These are phyloP conservation scores for Silurus lanzhouensis DNA, from an alignment of 2,797 vertebrate species.

Conservation along the genomic window DNA sequence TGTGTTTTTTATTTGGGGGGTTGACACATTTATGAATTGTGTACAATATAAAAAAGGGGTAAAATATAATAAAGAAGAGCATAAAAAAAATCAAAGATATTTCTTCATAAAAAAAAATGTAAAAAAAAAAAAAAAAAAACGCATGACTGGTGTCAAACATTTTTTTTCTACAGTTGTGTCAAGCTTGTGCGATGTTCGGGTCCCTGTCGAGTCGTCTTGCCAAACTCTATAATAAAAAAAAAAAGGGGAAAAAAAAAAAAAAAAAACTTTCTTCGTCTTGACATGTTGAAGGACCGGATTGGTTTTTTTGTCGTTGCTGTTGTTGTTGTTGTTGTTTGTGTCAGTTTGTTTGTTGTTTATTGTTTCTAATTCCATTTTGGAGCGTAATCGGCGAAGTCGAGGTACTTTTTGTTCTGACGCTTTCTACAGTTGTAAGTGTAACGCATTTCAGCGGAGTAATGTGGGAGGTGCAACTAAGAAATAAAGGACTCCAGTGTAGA, in stretches of 20 bases:
- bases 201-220: slow-evolving; percentile 98
- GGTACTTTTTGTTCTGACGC: slow-evolving; percentile 99
- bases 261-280: slow-evolving; percentile 90
- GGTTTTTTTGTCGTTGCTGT: slow-evolving; percentile 42
- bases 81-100: slow-evolving; percentile 76
- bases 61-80: slow-evolving; percentile 71
- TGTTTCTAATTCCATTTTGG: slow-evolving; percentile 98
- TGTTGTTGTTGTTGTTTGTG: neutral
- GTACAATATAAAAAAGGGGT: slow-evolving; percentile 81
- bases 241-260: slow-evolving; percentile 55
- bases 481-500: slow-evolving; percentile 94
- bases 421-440: slow-evolving; percentile 99
- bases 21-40: slow-evolving; percentile 90
- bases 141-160: slow-evolving; percentile 99
- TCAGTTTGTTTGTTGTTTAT: slow-evolving; percentile 77
- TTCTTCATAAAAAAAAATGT: slow-evolving; percentile 82
- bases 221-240: slow-evolving; percentile 80
- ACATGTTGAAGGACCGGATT: slow-evolving; percentile 87
- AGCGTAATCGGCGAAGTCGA: slow-evolving; percentile 94
- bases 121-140: slow-evolving; percentile 75
- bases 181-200: slow-evolving; percentile 93
- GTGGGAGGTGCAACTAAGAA: slow-evolving; percentile 97
- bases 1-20: slow-evolving; percentile 72
- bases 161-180: slow-evolving; percentile 98
- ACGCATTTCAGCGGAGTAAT: slow-evolving; percentile 99